Evolutionary conservation across 1,140 invertebrate species (phyloP), one percentile per base, ranked within the genome.

Genomic region (Drosophila mojavensis): DNA sequence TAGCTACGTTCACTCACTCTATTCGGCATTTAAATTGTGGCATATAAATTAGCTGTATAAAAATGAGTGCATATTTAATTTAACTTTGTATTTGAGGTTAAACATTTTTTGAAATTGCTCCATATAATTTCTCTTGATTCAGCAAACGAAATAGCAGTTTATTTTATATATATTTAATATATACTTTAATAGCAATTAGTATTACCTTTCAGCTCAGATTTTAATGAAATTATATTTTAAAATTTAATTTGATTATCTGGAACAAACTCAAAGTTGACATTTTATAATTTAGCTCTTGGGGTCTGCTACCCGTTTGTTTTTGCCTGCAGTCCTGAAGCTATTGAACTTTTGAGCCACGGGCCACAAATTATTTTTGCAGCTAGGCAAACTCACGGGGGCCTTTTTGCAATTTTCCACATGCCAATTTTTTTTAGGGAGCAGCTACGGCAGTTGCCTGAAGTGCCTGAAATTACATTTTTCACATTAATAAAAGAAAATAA

Each of bases 381-480:
- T 39, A 36, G 51, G 41, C 48, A 61, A 72, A 54, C 51, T 72
- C 60, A 24, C 15, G 55, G 58, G 53, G 54, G 53, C 50, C 48
- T 59, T 72, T 41, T 66, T 45, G 51, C 79, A 76, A 79, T 82
- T 88, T 86, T 72, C 67, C 75, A 76, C 71, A 79, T 82, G 83
- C 69, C 69, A 71, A 82, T 79, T 60, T 72, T 60, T 72, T 11
- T 36, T 28, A 5, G 5, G 36, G 15, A 45, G 20, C 36, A 53
- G n/a, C 43, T 48, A 75, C 56, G 62, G 68, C 65, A 71, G 66
- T 69, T 78, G 66, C 78, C 3, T 11, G 36, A 82, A 81, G 81
- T 78, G 72, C 76, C 70, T 79, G 72, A 88, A 86, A 83, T 86
- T 86, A 83, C 77, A 83, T 89, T 86, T 88, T 86, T 54, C 69